A percentile compares a stretch with the other conserved stretches of the same genome.
phyloP scores from a whole-genome alignment of 2,113 vertebrate species.

The Telmatochromis sp. region DNA sequence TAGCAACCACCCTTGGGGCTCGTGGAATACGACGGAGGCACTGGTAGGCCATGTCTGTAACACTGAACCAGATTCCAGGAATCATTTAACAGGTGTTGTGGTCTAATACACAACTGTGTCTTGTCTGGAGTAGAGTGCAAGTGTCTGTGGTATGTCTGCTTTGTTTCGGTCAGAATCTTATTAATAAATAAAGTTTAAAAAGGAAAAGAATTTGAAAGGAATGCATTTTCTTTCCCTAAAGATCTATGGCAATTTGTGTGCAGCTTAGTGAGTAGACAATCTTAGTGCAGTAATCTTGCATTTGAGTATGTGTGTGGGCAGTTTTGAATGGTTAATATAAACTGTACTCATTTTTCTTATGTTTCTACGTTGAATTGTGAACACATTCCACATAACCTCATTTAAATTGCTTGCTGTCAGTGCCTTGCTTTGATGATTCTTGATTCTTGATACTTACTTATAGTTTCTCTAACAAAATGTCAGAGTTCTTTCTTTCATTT shows the following conservation, averaged over 20 bases:
- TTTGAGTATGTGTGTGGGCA: background rate
- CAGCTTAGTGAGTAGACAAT: background rate
- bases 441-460: background rate
- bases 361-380: background rate
- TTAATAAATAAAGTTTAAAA: background rate
- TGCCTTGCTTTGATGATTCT: background rate
- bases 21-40: constrained; percentile 34
- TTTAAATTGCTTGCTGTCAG: background rate
- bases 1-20: background rate
- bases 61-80: constrained; percentile 47
- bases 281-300: background rate
- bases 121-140: constrained; percentile 36
- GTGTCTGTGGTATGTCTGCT: constrained; percentile 54
- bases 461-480: background rate
- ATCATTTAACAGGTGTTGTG: constrained; percentile 52
- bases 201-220: background rate
- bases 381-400: background rate
- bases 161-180: constrained; percentile 59
- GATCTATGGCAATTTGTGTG: background rate
- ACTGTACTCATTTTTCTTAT: background rate
- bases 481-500: background rate
- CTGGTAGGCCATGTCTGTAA: constrained; percentile 5
- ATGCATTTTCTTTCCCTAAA: background rate
- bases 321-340: background rate
- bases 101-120: constrained; percentile 53